Conservation (phyloP, 2,888 invertebrate species). For the Chirona hameri region DNA sequence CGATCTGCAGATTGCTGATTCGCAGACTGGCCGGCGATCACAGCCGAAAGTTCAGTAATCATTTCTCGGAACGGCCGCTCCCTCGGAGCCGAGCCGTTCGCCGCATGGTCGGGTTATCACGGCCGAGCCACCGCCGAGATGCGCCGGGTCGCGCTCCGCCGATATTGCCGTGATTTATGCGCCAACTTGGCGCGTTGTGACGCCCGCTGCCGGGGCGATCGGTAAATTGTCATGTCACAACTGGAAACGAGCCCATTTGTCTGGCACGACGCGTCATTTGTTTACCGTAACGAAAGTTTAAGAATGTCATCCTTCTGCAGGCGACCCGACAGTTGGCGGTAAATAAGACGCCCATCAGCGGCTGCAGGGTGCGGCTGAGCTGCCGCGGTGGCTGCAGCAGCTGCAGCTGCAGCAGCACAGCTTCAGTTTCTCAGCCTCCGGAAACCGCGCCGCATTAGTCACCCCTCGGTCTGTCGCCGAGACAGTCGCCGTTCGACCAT, state of each 20-base stretch:
- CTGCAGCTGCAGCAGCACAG: not conserved
- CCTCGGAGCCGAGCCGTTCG: not conserved
- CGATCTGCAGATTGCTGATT: constrained; percentile 28
- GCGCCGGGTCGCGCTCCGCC: not conserved
- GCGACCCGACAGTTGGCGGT: not conserved
- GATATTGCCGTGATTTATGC: not conserved
- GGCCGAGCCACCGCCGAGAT: not conserved
- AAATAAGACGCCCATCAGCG: not conserved
- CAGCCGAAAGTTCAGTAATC: not conserved
- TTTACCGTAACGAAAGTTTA: not conserved
- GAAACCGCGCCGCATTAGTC: too few species aligned
- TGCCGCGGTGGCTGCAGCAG: not conserved
- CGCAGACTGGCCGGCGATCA: not conserved
- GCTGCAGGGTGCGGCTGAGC: not conserved
- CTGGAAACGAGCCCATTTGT: constrained; percentile 2
- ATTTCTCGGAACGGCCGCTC: not conserved
- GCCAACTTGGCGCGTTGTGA: not conserved
- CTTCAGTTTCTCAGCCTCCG: not conserved
- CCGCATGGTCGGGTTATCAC: not conserved
- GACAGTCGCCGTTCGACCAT: too few species aligned
- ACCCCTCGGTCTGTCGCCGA: too few species aligned
- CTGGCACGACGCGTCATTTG: not conserved
- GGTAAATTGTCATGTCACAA: not conserved
- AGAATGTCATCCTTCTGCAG: not conserved
- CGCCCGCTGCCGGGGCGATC: not conserved